Evolutionary conservation across 1,140 invertebrate species (phyloP).

Genomic region (Trypoxylus dichotomus): DNA sequence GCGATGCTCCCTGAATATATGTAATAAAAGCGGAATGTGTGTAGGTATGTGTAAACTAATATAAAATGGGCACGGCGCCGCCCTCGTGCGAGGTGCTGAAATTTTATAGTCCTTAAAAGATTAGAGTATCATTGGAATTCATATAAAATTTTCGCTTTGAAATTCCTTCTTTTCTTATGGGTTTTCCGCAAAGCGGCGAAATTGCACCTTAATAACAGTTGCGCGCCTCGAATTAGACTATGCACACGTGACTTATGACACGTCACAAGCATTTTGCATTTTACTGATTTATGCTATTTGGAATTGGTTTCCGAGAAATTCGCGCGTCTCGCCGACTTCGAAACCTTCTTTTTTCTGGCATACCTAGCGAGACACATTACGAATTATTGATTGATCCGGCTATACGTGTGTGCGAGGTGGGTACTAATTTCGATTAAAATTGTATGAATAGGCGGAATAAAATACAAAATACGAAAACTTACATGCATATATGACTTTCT

Average conservation of each 20-base stretch:
- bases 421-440: too few relatives aligned
- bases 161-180: constrained; percentile 20
- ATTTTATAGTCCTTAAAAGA: constrained; percentile 18
- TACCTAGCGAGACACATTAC: neutral
- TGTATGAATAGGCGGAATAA: too few relatives aligned
- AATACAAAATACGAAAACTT: too few relatives aligned
- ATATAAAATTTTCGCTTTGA: constrained; percentile 21
- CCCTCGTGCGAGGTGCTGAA: constrained; percentile 6
- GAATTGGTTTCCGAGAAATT: constrained; percentile 46
- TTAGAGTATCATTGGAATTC: constrained; percentile 21
- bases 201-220: constrained; percentile 34
- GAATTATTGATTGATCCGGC: constrained; percentile 43
- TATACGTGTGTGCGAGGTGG: constrained; percentile 29
- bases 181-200: neutral
- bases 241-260: constrained; percentile 44
- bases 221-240: constrained; percentile 38
- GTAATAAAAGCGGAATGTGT: neutral
- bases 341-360: constrained; percentile 24
- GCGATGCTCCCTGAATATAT: neutral
- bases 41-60: constrained; percentile 17
- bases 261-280: constrained; percentile 44
- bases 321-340: constrained; percentile 43
- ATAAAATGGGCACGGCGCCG: neutral
- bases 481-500: too few relatives aligned
- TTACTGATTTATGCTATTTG: constrained; percentile 46